A percentile compares a stretch with the other conserved stretches of the same genome.
These are phyloP conservation scores for Lycorma delicatula DNA, from an alignment of 1,140 invertebrate genomes.

Conservation along the genomic window DNA sequence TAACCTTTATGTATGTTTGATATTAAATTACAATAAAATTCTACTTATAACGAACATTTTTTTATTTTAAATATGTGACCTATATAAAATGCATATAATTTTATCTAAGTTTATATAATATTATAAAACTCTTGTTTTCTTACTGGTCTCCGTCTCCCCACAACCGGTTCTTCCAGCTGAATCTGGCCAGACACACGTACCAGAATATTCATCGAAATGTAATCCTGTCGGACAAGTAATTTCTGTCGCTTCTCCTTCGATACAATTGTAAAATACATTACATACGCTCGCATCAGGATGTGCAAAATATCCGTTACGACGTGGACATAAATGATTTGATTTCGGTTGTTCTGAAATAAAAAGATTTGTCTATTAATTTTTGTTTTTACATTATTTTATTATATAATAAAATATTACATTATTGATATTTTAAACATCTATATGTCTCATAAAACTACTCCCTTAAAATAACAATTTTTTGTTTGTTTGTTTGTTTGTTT, in stretches of 20 bases:
- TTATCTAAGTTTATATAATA: too few relatives aligned
- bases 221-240: conserved; percentile 75
- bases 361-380: conserved; percentile 18
- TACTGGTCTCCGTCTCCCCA: conserved; percentile 40
- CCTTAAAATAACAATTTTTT: background rate
- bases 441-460: background rate
- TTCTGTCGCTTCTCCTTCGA: conserved; percentile 69
- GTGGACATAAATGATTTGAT: conserved; percentile 61
- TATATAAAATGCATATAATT: too few relatives aligned
- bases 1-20: too few relatives aligned
- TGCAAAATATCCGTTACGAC: conserved; percentile 80
- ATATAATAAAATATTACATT: background rate
- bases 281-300: conserved; percentile 72
- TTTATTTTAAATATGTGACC: too few relatives aligned
- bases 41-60: too few relatives aligned
- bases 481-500: too few relatives aligned
- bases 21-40: too few relatives aligned
- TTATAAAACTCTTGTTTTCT: conserved; percentile 22
- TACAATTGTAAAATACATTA: conserved; percentile 82
- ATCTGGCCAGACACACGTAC: conserved; percentile 82
- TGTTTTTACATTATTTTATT: background rate
- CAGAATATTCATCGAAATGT: conserved; percentile 78
- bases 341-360: conserved; percentile 59
- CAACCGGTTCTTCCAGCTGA: conserved; percentile 67
- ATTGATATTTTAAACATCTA: background rate